phyloP scores from a whole-genome alignment of 1,140 invertebrate species.

The Bombus balteatus region DNA sequence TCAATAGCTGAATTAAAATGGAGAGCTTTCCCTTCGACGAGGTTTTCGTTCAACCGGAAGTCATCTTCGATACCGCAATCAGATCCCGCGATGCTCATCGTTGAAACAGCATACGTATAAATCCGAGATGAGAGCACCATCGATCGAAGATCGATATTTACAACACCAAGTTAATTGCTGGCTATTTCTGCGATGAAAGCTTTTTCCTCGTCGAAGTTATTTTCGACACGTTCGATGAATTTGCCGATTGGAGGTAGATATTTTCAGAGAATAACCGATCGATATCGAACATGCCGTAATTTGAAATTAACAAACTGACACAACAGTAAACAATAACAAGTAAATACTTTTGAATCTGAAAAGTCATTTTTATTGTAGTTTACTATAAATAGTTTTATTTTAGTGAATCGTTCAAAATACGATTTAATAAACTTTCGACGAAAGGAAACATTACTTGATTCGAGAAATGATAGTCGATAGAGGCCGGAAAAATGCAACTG shows the following conservation, averaged over 20 bases:
- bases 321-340: too few relatives aligned
- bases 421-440: background rate
- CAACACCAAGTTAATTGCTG: background rate
- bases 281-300: too few relatives aligned
- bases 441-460: too few relatives aligned
- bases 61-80: conserved; percentile 23
- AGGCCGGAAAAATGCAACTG: background rate
- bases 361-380: background rate
- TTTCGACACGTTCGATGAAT: background rate
- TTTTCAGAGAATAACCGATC: background rate
- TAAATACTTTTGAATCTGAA: background rate
- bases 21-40: background rate
- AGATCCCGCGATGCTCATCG: background rate
- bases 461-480: background rate
- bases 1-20: background rate
- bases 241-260: background rate
- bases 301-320: background rate
- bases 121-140: background rate
- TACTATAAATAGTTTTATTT: background rate
- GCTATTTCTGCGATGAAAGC: background rate
- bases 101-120: background rate
- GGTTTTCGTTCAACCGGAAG: background rate
- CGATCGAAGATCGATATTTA: conserved; percentile 1
- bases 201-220: background rate
- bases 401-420: background rate